phyloP scores from a whole-genome alignment of 2,113 vertebrate genomes.

The Psittacus erithacus region DNA sequence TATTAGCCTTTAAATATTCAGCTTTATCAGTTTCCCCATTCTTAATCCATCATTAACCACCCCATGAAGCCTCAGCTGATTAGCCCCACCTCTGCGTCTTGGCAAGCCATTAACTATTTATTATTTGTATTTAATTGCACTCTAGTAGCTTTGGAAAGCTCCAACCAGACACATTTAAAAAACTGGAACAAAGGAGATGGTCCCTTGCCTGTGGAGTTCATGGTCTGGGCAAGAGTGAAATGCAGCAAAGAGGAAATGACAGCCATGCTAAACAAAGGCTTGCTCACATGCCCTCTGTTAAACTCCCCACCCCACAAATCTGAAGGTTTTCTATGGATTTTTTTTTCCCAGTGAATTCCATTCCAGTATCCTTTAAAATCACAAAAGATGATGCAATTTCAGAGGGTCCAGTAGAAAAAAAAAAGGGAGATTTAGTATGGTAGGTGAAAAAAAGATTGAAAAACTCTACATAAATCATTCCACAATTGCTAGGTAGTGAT shows the following conservation, averaged over 20 bases:
- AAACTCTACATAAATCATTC: neutral
- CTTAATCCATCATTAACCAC: slow-evolving; percentile 61
- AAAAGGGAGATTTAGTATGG: neutral
- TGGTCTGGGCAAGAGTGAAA: slow-evolving; percentile 10
- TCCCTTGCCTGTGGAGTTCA: neutral
- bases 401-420: neutral
- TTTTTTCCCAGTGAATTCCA: neutral
- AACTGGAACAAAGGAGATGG: slow-evolving; percentile 36
- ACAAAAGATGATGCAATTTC: neutral
- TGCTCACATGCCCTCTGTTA: neutral
- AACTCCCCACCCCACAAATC: neutral
- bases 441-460: neutral
- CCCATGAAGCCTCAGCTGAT: slow-evolving; percentile 46
- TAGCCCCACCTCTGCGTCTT: slow-evolving; percentile 42
- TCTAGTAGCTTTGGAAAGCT: neutral
- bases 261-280: slow-evolving; percentile 34
- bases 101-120: slow-evolving; percentile 59
- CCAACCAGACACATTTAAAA: slow-evolving; percentile 12
- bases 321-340: neutral
- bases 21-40: slow-evolving; percentile 51
- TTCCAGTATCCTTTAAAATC: neutral
- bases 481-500: neutral
- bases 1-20: slow-evolving; percentile 56
- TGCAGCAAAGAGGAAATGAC: slow-evolving; percentile 21
- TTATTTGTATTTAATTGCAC: slow-evolving; percentile 51